Conservation (phyloP, 2,797 vertebrate species). For the Enteromius thamalakanensis region DNA sequence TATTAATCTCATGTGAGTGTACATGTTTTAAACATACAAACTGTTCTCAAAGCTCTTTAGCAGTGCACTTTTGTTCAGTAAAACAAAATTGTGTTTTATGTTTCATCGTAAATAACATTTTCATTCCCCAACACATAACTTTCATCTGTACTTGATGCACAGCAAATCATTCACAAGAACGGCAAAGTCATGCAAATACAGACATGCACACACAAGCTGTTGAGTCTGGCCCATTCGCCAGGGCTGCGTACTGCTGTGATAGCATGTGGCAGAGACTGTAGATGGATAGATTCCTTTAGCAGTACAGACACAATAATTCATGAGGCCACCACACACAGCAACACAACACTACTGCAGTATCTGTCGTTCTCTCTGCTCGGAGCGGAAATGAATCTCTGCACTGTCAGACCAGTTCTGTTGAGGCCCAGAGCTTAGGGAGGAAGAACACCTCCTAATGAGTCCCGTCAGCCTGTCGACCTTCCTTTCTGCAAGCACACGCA, state of each 20-base stretch:
- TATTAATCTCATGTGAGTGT: neutral
- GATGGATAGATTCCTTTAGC: conserved; percentile 66
- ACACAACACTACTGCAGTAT: conserved; percentile 50
- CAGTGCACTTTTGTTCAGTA: no score
- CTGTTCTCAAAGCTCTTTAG: no score
- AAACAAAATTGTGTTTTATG: no score
- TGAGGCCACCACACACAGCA: conserved; percentile 55
- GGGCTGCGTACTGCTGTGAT: conserved; percentile 51
- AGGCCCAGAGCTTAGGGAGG: conserved; percentile 44
- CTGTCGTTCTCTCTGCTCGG: conserved; percentile 65
- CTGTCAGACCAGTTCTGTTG: conserved; percentile 43
- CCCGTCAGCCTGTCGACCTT: conserved; percentile 30
- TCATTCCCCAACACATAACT: conserved; percentile 6
- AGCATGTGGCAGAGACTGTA: conserved; percentile 62
- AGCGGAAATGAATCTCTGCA: conserved; percentile 55
- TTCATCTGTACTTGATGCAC: conserved; percentile 37
- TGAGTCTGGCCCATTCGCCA: conserved; percentile 47
- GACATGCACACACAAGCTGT: conserved; percentile 5
- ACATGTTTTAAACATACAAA: neutral
- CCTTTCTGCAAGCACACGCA: neutral
- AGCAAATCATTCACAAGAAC: conserved; percentile 29
- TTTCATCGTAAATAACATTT: conserved; percentile 7
- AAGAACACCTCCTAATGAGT: conserved; percentile 60
- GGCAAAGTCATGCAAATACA: neutral
- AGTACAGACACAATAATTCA: conserved; percentile 67